phyloP scores from a whole-genome alignment of 2,888 invertebrate species.

The Patella ulyssiponensis region DNA sequence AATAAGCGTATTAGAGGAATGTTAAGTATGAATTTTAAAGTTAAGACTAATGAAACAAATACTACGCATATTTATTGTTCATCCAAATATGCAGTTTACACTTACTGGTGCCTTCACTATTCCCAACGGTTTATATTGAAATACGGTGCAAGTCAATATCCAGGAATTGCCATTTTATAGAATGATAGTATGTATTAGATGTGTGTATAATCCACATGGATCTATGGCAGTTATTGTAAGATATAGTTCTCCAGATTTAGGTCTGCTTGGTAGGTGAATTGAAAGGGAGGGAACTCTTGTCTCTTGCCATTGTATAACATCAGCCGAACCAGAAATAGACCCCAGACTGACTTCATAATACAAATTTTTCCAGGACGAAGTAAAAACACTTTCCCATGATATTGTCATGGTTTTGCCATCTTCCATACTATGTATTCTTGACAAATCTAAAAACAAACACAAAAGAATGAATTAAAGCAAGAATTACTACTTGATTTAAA shows the following conservation, averaged over 20 bases:
- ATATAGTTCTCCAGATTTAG: neutral
- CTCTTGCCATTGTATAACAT: slow-evolving; percentile 5
- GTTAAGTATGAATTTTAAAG: no score
- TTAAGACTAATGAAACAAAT: no score
- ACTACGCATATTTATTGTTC: no score
- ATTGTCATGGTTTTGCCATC: neutral
- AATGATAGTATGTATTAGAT: neutral
- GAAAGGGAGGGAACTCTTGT: neutral
- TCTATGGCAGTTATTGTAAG: slow-evolving; percentile 2
- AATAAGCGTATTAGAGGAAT: no score
- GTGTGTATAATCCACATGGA: slow-evolving; percentile 1
- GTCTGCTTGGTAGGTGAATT: neutral
- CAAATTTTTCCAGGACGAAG: neutral
- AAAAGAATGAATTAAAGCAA: no score
- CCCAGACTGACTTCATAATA: neutral
- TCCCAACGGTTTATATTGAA: no score
- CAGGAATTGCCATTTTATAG: neutral
- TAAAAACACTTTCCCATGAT: neutral
- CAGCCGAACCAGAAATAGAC: neutral
- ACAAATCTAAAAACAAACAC: no score
- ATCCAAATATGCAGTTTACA: no score
- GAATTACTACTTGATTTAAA: no score
- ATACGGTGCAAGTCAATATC: no score
- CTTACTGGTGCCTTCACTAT: no score
- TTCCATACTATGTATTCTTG: neutral